Evolutionary conservation across 2,888 invertebrate species (phyloP).

Genomic region (Nomada fabriciana): DNA sequence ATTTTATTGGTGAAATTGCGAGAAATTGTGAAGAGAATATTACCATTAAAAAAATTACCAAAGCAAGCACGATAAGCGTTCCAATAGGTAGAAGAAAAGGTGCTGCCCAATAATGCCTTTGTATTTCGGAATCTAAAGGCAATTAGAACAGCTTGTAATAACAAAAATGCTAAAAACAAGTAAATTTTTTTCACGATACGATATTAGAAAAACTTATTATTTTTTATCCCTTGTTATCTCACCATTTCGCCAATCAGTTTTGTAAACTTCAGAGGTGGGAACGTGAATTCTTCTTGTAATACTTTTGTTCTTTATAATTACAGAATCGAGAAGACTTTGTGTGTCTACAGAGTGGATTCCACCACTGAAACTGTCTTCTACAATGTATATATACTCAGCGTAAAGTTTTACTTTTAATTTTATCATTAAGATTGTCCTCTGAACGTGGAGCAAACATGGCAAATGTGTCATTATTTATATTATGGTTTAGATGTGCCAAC

Average conservation of each 20-base stretch:
- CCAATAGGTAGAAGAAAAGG: constrained; percentile 77
- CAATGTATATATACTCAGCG: constrained; percentile 67
- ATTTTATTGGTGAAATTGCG: constrained; percentile 4
- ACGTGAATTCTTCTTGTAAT: constrained; percentile 54
- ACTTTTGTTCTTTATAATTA: constrained; percentile 67
- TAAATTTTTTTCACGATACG: neutral
- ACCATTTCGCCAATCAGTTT: constrained; percentile 58
- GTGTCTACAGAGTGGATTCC: constrained; percentile 64
- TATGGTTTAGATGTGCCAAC: constrained; percentile 56
- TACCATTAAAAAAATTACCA: constrained; percentile 79
- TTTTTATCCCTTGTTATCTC: constrained; percentile 17
- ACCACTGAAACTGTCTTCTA: constrained; percentile 70
- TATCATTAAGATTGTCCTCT: constrained; percentile 22
- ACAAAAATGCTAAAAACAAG: constrained; percentile 3
- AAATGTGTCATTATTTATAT: constrained; percentile 26
- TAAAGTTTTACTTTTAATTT: constrained; percentile 38
- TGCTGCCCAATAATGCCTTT: constrained; percentile 75
- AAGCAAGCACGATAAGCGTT: constrained; percentile 75
- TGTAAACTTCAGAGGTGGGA: constrained; percentile 40
- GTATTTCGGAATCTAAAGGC: constrained; percentile 73
- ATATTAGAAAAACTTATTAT: neutral
- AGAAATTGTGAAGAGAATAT: constrained; percentile 21
- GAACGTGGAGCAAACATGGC: constrained; percentile 10
- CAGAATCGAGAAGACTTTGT: constrained; percentile 68
- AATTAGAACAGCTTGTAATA: constrained; percentile 30